Base-by-base conservation (phyloP, 2,797 vertebrate species). In the Todus mexicanus region DNA sequence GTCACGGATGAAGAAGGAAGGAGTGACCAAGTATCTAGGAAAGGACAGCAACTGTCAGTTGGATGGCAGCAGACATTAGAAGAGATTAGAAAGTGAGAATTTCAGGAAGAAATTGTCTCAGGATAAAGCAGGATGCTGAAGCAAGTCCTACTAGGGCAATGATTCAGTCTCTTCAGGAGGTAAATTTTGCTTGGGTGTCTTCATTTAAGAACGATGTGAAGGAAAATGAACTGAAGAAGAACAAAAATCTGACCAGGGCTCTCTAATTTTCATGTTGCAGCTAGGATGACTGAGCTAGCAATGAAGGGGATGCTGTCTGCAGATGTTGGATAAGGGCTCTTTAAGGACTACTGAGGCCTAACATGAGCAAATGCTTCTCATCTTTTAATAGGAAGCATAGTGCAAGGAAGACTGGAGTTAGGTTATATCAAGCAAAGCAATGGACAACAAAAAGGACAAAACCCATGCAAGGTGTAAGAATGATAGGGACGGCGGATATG, bases 271-370 rank as follows among this genome's bases (percentile, higher is more conserved):
- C 66, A 73, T 1, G 0, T 60, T 42, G 71, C 80, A 90, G 70
- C 38, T 70, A 77, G 26, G 42, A 94, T 83, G 87, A 90, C 48
- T 72, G 74, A 92, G 68, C 48, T 61, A 91, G 83, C 90, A 92
- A 87, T 19, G 23, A 79, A 91, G 83, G 86, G 5, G 51, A 84
- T 61, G 69, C 35, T 89, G 57, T 65, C 69, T 59, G 82, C 61
- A 91, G 78, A 77, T 59, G 59, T 51, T n/a, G 89, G 59, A 77
- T 71, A 95, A 94, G 82, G 84, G 69, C 85, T 92, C 78, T 95
- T 93, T 90, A 89, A 92, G 81, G 90, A 79, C 77, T 90, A 61
- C 53, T 3, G 6, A 82, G 87, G 84, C 35, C 72, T 64, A 69
- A 42, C 27, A 40, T 31, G 25, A 85, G 16, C 64, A 92, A 91